Percentiles rank a stretch among this genome's conserved stretches.
These are phyloP conservation scores for Danio aesculapii DNA, from an alignment of 2,797 vertebrate species.

Conservation along the genomic window DNA sequence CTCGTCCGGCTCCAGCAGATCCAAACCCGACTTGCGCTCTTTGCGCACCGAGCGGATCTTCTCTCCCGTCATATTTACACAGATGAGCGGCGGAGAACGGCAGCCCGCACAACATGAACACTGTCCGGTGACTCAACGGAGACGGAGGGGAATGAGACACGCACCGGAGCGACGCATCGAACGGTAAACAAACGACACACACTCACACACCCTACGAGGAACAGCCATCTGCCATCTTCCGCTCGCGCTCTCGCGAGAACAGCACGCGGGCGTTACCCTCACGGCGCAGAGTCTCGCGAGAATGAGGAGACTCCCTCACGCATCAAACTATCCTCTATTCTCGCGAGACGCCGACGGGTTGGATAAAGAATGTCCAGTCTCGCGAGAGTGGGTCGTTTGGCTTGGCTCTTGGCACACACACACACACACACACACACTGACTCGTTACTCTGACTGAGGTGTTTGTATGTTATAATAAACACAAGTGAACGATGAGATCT, in stretches of 20 bases:
- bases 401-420: neutral
- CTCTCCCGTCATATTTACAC: constrained; percentile 91
- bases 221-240: constrained; percentile 76
- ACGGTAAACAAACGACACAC: constrained; percentile 49
- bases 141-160: constrained; percentile 30
- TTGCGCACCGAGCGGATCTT: constrained; percentile 94
- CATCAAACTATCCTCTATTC: neutral
- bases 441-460: too few relatives aligned
- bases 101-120: constrained; percentile 74
- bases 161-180: constrained; percentile 19
- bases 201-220: constrained; percentile 62
- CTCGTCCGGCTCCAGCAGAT: constrained; percentile 90
- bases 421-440: neutral
- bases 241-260: constrained; percentile 79
- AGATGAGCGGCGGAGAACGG: constrained; percentile 57
- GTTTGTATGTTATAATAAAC: too few relatives aligned
- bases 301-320: neutral
- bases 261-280: constrained; percentile 1
- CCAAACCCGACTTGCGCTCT: constrained; percentile 90
- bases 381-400: neutral
- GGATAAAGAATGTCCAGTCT: neutral
- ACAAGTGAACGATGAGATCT: too few relatives aligned
- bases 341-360: constrained; percentile 18
- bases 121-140: constrained; percentile 45
- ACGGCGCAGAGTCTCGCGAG: constrained; percentile 1